A percentile compares a stretch with the other conserved stretches of the same genome.
Evolutionary conservation across 2,113 vertebrate genomes (phyloP).

Genomic region (Scomber colias): DNA sequence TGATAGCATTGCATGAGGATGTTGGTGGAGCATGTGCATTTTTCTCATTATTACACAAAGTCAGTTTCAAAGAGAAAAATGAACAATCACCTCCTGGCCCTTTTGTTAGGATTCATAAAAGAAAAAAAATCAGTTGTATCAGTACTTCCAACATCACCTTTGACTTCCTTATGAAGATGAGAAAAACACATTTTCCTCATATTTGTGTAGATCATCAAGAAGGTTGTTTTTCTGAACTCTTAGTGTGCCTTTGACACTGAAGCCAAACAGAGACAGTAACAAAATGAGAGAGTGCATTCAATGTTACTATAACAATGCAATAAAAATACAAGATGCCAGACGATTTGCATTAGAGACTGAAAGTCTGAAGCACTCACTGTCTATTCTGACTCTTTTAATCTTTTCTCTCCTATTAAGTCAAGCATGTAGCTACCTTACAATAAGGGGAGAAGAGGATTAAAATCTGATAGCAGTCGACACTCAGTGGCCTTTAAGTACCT

Average conservation of each 20-base stretch:
- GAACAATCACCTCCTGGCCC: not conserved
- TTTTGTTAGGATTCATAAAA: conserved; percentile 15
- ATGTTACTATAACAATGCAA: too few species aligned
- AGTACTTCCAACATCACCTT: not conserved
- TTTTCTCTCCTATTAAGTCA: conserved; percentile 5
- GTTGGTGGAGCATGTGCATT: too few species aligned
- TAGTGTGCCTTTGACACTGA: not conserved
- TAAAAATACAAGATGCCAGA: not conserved
- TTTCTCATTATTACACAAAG: too few species aligned
- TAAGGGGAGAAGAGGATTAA: conserved; percentile 56
- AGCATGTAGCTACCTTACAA: conserved; percentile 43
- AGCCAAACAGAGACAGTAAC: not conserved
- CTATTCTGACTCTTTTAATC: conserved; percentile 27
- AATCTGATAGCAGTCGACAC: conserved; percentile 68
- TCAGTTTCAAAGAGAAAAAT: too few species aligned
- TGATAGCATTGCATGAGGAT: too few species aligned
- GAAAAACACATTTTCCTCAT: not conserved
- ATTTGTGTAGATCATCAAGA: too few species aligned
- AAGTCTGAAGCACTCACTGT: conserved; percentile 11
- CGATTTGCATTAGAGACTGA: not conserved
- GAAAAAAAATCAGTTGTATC: too few species aligned
- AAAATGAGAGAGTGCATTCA: too few species aligned
- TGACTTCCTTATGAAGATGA: not conserved
- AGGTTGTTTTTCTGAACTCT: too few species aligned
- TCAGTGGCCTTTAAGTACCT: conserved; percentile 65